Base-by-base conservation (phyloP, 2,888 invertebrate genomes). In the Hirtodrosophila duncani region DNA sequence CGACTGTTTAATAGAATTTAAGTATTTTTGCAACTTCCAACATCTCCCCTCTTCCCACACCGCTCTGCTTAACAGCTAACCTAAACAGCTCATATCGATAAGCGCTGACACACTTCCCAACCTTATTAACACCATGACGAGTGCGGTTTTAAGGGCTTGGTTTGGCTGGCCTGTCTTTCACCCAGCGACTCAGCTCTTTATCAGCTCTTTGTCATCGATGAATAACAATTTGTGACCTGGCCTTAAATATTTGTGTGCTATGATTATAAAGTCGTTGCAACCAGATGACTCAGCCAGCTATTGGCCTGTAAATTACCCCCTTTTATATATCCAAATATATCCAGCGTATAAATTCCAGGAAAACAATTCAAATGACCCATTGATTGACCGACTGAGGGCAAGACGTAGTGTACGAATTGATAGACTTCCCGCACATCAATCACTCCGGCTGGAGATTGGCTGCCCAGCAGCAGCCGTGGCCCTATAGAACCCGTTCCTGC, bases 181-280 rank as follows among this genome's bases (percentile, higher is more conserved):
- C 45, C 56, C 26, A 9, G 21, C 26, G 36, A 36, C 36, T 20
- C 3, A 20, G 20, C 20, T 20, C 13, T 43, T 52, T 26, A 36
- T 36, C 53, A 11, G 20, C 49, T 11, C 48, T 68, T 67, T 70
- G 74, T 70, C 64, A 74, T 62, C 67, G 55, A 51, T 71, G 71
- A 51, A 58, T 68, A 58, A 42, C 16, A 11, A 20, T 30, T 39
- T 23, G 29, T n/a, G 17, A 24, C 34, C 17, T 27, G 37, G 30
- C 43, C 21, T 21, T 38, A 42, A 53, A 50, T 41, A 52, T 37
- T 27, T 34, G 14, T 46, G 37, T 39, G 50, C 27, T 39, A 13
- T 20, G 27, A 48, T 48, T 39, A 39, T 20, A 20, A 20, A 6
- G 4, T 20, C 20, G 5, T 20, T 26, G 16, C 4, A 6, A 10